Evolutionary conservation across 2,113 vertebrate genomes (phyloP).

Genomic region (Benitochromis conjunctus): DNA sequence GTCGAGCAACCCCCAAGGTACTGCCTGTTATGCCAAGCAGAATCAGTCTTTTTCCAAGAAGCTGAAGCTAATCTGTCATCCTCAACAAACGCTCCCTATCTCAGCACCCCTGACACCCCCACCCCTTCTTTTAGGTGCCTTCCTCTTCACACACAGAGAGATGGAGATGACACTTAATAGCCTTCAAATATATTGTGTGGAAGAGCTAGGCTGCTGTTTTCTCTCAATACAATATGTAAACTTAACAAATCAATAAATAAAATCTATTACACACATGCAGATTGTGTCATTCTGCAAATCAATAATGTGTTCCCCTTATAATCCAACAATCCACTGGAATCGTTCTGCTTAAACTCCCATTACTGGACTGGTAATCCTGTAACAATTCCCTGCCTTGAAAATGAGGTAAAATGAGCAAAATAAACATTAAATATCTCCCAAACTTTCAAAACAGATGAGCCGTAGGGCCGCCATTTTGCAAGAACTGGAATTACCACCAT

Average conservation of each 20-base stretch:
- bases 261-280: neutral
- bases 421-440: neutral
- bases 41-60: slow-evolving; percentile 65
- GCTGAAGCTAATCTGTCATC: slow-evolving; percentile 73
- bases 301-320: neutral
- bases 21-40: slow-evolving; percentile 72
- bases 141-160: slow-evolving; percentile 23
- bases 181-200: neutral
- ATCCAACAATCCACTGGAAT: slow-evolving; percentile 12
- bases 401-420: neutral
- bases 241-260: neutral
- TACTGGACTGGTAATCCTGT: slow-evolving; percentile 44
- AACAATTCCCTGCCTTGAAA: slow-evolving; percentile 51
- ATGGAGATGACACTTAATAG: slow-evolving; percentile 3
- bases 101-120: slow-evolving; percentile 18
- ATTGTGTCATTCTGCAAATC: neutral
- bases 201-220: neutral
- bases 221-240: neutral
- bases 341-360: slow-evolving; percentile 3
- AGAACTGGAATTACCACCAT: neutral
- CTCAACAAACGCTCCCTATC: slow-evolving; percentile 52
- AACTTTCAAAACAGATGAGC: neutral
- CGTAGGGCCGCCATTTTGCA: neutral
- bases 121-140: slow-evolving; percentile 17
- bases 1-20: slow-evolving; percentile 69